Base-by-base conservation (phyloP, 2,113 vertebrate genomes). In the Oxyura jamaicensis region DNA sequence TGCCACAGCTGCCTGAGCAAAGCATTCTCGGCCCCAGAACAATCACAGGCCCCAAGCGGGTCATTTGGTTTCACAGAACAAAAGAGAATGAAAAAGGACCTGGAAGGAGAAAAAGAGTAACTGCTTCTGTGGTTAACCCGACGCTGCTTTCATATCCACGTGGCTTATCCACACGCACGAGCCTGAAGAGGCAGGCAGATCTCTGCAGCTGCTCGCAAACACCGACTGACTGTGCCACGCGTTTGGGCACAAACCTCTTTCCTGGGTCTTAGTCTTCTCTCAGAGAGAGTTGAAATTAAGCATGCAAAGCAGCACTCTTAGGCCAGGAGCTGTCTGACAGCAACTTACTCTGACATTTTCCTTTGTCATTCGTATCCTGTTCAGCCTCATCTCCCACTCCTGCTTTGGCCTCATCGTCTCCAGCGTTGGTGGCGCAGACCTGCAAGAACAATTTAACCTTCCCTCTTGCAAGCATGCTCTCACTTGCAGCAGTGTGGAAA, bases 381-480 rank as follows among this genome's bases (percentile, higher is more conserved):
- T 98, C 63, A 98, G 96, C 91, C 98, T 97, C 76, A 98, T 97
- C 88, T 98, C 98, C 98, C 98, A 98, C 85, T 98, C 98, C 86
- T 98, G 98, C 91, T 98, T 98, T 12, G 98, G 97, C 93, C 97
- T 97, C 92, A 98, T 96, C 59, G 98, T 98, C 74, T 98, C 98
- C 88, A 98, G 83, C 8, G 98, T 98, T 72, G 97, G 97, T 0
- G 98, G 98, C 0, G 98, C 97, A 86, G 98, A 98, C 94, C 98
- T 98, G 96, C 69, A 96, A 96, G 18, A 90, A 68, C 76, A 96
- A 77, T 91, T 93, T 18, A 72, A 7, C 94, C 83, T 90, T 90
- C 83, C 88, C 83, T 55, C 80, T 77, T 83, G 90, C 92, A 53
- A 53, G 85, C 3, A 41, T 3, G 88, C 85, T 65, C 85, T 83